Evolutionary conservation across 2,888 invertebrate genomes (phyloP), one percentile per base, ranked within the genome.

Genomic region (Trissoscelio sp.): DNA sequence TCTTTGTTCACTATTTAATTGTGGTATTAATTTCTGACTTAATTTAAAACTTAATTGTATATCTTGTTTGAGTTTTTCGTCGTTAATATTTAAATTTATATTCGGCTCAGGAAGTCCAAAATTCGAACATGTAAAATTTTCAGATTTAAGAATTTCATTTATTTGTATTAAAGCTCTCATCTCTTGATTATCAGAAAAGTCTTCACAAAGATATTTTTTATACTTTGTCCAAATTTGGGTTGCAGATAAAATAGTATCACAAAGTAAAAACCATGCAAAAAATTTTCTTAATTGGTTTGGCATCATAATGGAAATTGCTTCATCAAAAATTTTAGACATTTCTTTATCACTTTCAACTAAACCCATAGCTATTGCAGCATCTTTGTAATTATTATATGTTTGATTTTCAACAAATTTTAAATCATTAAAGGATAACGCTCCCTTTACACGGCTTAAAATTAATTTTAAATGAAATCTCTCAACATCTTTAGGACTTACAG

Each of bases 381-480:
- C 46, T 60, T 60, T 46, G 24, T 48, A 72, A 11, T 58, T 14
- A 7, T 34, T 24, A 60, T 72, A 60, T 44, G 1, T 16, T 20
- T 34, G 18, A 51, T 57, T 39, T 53, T 78, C 64, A 51, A 20
- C 18, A 11, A 11, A 11, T 48, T 48, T 48, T 48, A 77, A 60
- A 60, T 78, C 64, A 20, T 64, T 22, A 31, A 57, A 79, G 28
- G 57, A 72, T 64, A 11, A 44, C 12, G 48, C 64, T 22, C 79
- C 79, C 20, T 14, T 44, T 14, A 67, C 22, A 14, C 58, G 20
- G 51, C 51, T 66, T 16, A 78, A 64, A 55, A 78, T 72, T 62
- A 73, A 58, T 58, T 79, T 79, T 31, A 79, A 60, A 69, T 69
- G 55, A 55, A 74, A 79, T 24, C 79, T 46, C 57, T 78, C 64